Conservation (phyloP, 2,888 invertebrate species). For the Athalia rosae region DNA sequence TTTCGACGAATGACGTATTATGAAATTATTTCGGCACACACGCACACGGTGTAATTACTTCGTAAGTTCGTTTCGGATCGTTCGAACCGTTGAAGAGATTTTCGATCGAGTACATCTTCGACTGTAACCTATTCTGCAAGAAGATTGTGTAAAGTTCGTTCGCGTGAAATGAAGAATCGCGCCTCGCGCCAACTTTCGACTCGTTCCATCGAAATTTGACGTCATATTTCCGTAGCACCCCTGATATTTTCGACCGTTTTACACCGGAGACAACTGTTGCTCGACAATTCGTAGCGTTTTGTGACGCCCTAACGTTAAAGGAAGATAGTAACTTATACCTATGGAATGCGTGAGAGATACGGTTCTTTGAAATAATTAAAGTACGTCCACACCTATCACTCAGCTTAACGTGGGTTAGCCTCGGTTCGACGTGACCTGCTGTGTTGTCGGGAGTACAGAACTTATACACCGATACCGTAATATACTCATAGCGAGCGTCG, state of each 20-base stretch:
- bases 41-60: too few species aligned
- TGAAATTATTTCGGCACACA: too few species aligned
- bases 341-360: conserved; percentile 46
- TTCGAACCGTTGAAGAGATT: too few species aligned
- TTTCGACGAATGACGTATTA: too few species aligned
- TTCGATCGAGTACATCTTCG: too few species aligned
- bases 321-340: conserved; percentile 32
- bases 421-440: conserved; percentile 45
- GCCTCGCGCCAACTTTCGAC: too few species aligned
- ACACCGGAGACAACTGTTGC: neutral
- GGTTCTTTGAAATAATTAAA: conserved; percentile 48
- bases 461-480: neutral
- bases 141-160: too few species aligned
- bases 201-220: neutral
- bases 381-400: conserved; percentile 48
- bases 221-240: neutral
- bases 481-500: neutral
- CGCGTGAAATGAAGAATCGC: too few species aligned
- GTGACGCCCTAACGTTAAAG: conserved; percentile 20
- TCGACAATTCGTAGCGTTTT: conserved; percentile 18
- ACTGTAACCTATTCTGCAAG: too few species aligned
- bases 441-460: conserved; percentile 13
- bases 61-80: too few species aligned
- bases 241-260: neutral
- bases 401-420: conserved; percentile 46